Evolutionary conservation across 2,888 invertebrate genomes (phyloP), one percentile per base, ranked within the genome.

Genomic region (Odiellus spinosus): DNA sequence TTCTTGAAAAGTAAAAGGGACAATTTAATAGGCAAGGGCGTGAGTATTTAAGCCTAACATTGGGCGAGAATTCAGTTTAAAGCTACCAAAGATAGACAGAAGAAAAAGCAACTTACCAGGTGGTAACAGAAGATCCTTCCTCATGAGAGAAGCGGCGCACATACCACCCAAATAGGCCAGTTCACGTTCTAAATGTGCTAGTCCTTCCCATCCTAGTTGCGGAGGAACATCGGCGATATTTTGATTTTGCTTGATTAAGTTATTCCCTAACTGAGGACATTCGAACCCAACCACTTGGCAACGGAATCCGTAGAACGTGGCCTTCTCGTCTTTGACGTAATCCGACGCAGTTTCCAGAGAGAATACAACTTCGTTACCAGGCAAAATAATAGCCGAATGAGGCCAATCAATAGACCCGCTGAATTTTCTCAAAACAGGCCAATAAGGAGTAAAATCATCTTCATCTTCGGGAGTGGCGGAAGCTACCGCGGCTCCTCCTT

Each of bases 261-360:
- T 46, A 41, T 14, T 19, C 8, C 44, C 8, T 10, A 51, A 47
- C 14, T 49, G 40, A 41, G 48, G 53, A 20, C 52, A 49, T 40
- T 55, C 55, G 47, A 53, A 55, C 19, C 56, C 56, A 18, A 56
- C 50, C 3, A 56, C 52, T 42, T 56, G 55, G 40, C 54, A 55
- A 5, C 85, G 72, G 80, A 93, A 57, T 75, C 83, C 80, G 64
- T 76, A 87, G 51, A 78, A 77, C 60, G 76, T 76, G 1, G 78
- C 78, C 59, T 82, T 79, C 55, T 86, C 90, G 66, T 88, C 87
- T 60, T 85, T 86, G 51, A 88, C 76, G 65, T 93, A 95, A 64
- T 93, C 82, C 0, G 93, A 85, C 0, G 93, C 87, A 0, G 95
- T 93, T 70, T 96, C 95, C 61, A 98, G 64, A 0, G 91, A 90